These are phyloP conservation scores for Rhizoglyphus robini DNA, from an alignment of 1,140 invertebrate genomes.

Conservation along the genomic window DNA sequence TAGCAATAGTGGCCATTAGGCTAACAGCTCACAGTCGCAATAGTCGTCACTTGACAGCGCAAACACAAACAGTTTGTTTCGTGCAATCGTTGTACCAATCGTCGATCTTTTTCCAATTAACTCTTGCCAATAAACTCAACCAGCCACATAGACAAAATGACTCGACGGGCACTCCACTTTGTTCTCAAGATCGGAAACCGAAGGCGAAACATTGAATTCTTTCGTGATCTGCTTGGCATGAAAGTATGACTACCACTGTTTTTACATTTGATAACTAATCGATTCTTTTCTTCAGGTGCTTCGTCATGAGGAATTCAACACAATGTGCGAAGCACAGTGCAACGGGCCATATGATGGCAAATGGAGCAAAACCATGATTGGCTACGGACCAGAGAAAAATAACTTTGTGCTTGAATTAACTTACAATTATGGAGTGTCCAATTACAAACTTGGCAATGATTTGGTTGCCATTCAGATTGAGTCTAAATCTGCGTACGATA, in stretches of 20 bases:
- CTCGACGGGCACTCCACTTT: slow-evolving; percentile 77
- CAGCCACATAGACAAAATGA: too few species aligned
- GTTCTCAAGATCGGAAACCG: slow-evolving; percentile 88
- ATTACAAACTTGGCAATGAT: slow-evolving; percentile 76
- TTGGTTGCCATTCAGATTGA: slow-evolving; percentile 64
- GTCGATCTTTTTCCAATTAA: too few species aligned
- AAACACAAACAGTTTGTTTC: too few species aligned
- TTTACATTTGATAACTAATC: not conserved
- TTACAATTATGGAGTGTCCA: slow-evolving; percentile 85
- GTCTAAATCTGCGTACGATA: slow-evolving; percentile 56
- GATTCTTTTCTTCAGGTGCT: slow-evolving; percentile 51
- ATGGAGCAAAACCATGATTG: slow-evolving; percentile 99
- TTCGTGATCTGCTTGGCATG: slow-evolving; percentile 78
- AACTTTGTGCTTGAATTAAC: slow-evolving; percentile 95
- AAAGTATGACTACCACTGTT: slow-evolving; percentile 46
- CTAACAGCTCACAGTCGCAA: too few species aligned
- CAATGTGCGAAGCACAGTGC: slow-evolving; percentile 79
- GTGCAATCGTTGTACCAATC: too few species aligned
- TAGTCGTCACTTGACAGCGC: too few species aligned
- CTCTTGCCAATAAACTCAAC: too few species aligned
- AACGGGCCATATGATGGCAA: slow-evolving; percentile 94
- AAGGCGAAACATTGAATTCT: slow-evolving; percentile 67
- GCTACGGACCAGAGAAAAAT: slow-evolving; percentile 84
- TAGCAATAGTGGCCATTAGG: too few species aligned
- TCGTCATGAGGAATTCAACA: slow-evolving; percentile 89